Conservation (phyloP, 2,888 invertebrate species). For the Drosophila mimica region DNA sequence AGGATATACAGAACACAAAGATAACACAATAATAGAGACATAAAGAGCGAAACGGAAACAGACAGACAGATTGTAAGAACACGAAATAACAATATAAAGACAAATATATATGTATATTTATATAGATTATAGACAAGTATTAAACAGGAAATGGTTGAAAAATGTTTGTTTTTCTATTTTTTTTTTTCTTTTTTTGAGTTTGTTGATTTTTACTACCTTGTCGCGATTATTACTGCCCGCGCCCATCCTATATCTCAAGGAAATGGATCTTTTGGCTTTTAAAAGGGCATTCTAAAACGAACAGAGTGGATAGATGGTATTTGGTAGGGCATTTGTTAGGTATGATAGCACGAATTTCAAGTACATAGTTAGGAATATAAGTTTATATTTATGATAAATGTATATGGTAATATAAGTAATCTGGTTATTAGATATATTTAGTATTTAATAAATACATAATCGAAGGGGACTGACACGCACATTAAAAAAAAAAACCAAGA, state of each 20-base stretch:
- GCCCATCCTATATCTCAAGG: constrained; percentile 85
- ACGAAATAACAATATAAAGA: constrained; percentile 36
- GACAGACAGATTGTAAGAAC: constrained; percentile 29
- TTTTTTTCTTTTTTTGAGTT: constrained; percentile 13
- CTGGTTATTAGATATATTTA: constrained; percentile 7
- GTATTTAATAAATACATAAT: constrained; percentile 23
- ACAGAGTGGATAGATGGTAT: constrained; percentile 64
- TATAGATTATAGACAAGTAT: constrained; percentile 26
- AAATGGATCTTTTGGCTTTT: constrained; percentile 85
- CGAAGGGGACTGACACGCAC: constrained; percentile 21
- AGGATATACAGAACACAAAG: constrained; percentile 32
- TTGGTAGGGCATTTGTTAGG: constrained; percentile 58
- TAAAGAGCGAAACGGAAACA: constrained; percentile 5
- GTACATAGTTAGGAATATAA: constrained; percentile 21
- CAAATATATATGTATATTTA: constrained; percentile 28
- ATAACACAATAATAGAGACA: constrained; percentile 17
- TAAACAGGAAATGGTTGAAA: constrained; percentile 32
- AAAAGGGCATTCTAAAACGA: constrained; percentile 84
- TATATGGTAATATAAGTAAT: constrained; percentile 11
- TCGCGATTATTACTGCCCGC: constrained; percentile 84
- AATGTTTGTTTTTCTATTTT: constrained; percentile 22
- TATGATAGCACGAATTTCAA: constrained; percentile 39
- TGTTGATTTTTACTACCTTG: constrained; percentile 83
- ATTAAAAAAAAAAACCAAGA: constrained; percentile 8
- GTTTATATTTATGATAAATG: constrained; percentile 21